These are phyloP conservation scores for Ectropis crepuscularia DNA, from an alignment of 2,888 invertebrate genomes.

Conservation along the genomic window DNA sequence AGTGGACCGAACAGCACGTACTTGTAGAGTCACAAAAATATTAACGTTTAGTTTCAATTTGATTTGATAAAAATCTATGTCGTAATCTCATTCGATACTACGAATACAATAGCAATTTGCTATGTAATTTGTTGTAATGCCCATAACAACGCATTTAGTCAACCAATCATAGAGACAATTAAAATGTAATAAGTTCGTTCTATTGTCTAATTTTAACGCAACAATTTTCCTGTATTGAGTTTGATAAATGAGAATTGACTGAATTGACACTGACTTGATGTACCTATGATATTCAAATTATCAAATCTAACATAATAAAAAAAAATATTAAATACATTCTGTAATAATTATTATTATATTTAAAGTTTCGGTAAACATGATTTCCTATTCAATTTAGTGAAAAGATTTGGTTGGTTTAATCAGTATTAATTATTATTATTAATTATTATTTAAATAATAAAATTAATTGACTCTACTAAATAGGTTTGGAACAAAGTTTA, in stretches of 20 bases:
- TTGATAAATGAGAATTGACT: not conserved
- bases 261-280: not conserved
- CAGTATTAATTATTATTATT: too few species aligned
- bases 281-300: not conserved
- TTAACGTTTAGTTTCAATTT: not conserved
- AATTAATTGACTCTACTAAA: too few species aligned
- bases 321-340: too few species aligned
- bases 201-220: constrained; percentile 14
- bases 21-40: too few species aligned
- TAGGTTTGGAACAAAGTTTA: too few species aligned
- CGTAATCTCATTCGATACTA: constrained; percentile 25
- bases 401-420: too few species aligned
- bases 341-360: too few species aligned
- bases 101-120: constrained; percentile 4
- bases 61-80: not conserved
- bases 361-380: too few species aligned
- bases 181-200: constrained; percentile 1
- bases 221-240: constrained; percentile 37
- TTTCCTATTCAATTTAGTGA: too few species aligned
- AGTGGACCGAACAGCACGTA: too few species aligned
- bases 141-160: not conserved
- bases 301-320: too few species aligned
- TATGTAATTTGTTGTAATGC: constrained; percentile 4
- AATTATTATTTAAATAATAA: too few species aligned
- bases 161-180: constrained; percentile 1